Base-by-base conservation (phyloP, 2,113 vertebrate genomes). In the Sander lucioperca region DNA sequence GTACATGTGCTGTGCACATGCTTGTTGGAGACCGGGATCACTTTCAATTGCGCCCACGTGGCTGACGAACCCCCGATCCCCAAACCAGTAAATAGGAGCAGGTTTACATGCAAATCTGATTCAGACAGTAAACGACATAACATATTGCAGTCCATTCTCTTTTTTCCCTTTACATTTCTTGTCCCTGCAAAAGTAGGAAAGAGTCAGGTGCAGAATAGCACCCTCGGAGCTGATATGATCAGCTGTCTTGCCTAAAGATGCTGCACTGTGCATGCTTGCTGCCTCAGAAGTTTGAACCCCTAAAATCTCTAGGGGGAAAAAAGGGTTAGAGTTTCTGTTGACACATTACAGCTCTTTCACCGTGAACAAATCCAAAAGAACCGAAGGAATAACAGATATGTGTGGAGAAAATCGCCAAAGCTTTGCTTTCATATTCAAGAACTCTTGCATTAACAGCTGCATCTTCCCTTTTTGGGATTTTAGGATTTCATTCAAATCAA, bases 1-100 rank as follows among this genome's bases (percentile, higher is more conserved):
- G 51, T 48, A 39, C 89, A 92, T 88, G 66, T 90, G 85, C 21
- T 21, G 67, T n/a, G 48, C 91, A 90, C 77, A 87, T 91, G 92
- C 47, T 65, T 0, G 21, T 12, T 6, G 39, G 33, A 80, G 75
- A 79, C 50, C 57, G 57, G 72, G 70, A 85, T 79, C 82, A 47
- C 68, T 84, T 81, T 74, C 67, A 54, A 5, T n/a, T 82, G 45
- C 63, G 33, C 72, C 78, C 82, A 70, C 39, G 48, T 69, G 79
- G 66, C 70, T 6, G 36, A 59, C 69, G 47, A 1, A 50, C 11
- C 10, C 63, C 67, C 8, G 0, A 48, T 30, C 45, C 36, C 23
- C 33, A 30, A 51, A 71, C 16, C 51, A 62, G 39, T 53, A 56
- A 79, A 66, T 56, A 45, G 75, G 64, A 69, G 70, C 23, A 9